Base-by-base conservation (phyloP, 2,113 vertebrate genomes). In the Mellivora capensis region DNA sequence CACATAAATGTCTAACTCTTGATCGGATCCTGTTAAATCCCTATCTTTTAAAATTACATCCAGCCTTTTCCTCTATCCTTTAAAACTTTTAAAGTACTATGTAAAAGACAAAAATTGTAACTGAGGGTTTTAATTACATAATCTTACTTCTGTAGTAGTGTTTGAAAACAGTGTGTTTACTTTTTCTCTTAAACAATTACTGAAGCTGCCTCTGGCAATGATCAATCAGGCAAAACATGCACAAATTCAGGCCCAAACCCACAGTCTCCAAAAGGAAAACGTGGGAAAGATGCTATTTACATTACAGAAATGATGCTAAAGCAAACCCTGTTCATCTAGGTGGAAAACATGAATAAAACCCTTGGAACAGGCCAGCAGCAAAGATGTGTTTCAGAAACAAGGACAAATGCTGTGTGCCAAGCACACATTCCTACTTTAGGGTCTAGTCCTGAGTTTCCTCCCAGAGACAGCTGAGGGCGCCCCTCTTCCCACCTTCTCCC, bases 1-100 rank as follows among this genome's bases (percentile, higher is more conserved):
- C 98, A 97, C 95, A 97, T 82, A 98, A 98, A 98, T 96, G 97
- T 90, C 97, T 99, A 98, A 98, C 97, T 98, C 87, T 96, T 97
- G 97, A 98, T 96, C 98, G 96, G 94, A 93, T 97, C 86, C 59
- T 87, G 71, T 87, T 97, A 98, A 98, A 98, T 97, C 96, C 94
- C 79, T 42, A 91, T 98, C 98, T 98, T 98, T 98, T 9, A 47
- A 96, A 96, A 97, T 98, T 97, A 96, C 67, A 82, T 39, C 67
- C 62, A 91, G 18, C 1, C 67, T 98, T 89, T 82, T 13, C 62
- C 23, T 54, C 18, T 89, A 96, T 34, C 23, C 9, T 39, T 34
- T 88, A 37, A 97, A 96, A 97, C 76, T 67, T 71, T 94, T 76
- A 67, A 97, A 95, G 64, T 87, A n/a, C 82, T 87, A 4, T 42